Evolutionary conservation across 2,113 vertebrate genomes (phyloP).

Genomic region (Vidua chalybeata): DNA sequence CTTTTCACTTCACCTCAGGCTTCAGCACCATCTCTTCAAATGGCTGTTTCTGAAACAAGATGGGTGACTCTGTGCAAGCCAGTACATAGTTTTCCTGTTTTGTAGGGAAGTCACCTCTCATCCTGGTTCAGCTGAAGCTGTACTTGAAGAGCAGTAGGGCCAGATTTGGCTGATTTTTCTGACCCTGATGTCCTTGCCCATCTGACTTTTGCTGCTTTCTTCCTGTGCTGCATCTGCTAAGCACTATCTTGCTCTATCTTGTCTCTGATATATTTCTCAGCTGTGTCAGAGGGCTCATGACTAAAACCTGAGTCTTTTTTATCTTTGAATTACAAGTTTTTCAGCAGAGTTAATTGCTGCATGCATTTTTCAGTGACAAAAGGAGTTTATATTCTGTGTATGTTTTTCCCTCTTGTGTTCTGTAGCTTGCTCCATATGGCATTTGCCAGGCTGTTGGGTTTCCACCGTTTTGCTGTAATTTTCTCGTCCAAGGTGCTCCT

Average conservation of each 20-base stretch:
- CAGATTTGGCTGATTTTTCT: not conserved
- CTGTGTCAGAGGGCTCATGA: not conserved
- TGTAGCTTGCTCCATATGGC: not conserved
- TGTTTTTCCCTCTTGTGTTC: not conserved
- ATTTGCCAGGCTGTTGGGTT: not conserved
- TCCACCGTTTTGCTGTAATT: not conserved
- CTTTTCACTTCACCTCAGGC: not conserved
- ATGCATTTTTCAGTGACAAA: not conserved
- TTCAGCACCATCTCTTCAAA: not conserved
- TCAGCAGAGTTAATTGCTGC: not conserved
- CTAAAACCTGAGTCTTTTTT: not conserved
- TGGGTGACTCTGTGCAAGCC: fast-evolving
- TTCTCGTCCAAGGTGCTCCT: not conserved
- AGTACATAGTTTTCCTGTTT: not conserved
- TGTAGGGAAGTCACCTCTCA: not conserved
- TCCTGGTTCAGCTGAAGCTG: not conserved
- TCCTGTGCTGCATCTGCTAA: not conserved
- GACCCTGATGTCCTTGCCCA: not conserved
- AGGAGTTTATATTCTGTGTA: not conserved
- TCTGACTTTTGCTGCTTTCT: not conserved
- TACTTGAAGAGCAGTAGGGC: not conserved
- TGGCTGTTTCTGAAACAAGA: not conserved
- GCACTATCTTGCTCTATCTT: not conserved
- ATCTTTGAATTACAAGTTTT: not conserved
- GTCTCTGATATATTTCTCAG: not conserved